Percentiles rank a stretch among this genome's conserved stretches.
phyloP scores from a whole-genome alignment of 2,888 invertebrate species.

The Drosophila anomalata region DNA sequence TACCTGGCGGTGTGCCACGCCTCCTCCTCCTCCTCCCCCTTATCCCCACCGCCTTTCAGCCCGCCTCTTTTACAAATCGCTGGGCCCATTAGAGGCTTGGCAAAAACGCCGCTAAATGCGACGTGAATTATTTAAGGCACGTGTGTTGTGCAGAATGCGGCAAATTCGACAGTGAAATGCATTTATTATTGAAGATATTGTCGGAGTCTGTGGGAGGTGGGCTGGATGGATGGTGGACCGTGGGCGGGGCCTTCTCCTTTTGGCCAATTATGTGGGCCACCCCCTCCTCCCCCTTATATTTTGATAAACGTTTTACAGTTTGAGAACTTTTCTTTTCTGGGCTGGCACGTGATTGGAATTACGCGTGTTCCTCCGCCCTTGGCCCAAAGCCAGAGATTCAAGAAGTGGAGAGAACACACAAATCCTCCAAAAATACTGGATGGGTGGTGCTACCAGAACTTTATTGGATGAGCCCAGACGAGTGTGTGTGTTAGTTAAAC shows the following conservation, averaged over 20 bases:
- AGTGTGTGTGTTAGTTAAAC: constrained; percentile 15
- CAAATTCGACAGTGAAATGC: constrained; percentile 80
- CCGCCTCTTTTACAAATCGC: constrained; percentile 55
- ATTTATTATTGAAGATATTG: constrained; percentile 77
- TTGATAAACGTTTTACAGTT: constrained; percentile 78
- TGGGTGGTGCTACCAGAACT: constrained; percentile 37
- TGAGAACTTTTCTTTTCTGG: constrained; percentile 65
- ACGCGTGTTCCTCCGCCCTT: constrained; percentile 58
- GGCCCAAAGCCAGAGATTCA: constrained; percentile 44
- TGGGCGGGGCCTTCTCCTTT: constrained; percentile 42
- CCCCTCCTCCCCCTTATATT: constrained; percentile 24
- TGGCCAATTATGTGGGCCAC: constrained; percentile 68
- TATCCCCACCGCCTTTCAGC: neutral
- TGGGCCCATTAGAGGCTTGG: constrained; percentile 68
- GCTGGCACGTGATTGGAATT: constrained; percentile 77
- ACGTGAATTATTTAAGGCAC: constrained; percentile 79
- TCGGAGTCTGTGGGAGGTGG: constrained; percentile 41
- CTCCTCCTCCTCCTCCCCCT: neutral
- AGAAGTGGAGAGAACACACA: constrained; percentile 6
- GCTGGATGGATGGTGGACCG: constrained; percentile 19
- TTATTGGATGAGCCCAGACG: constrained; percentile 11
- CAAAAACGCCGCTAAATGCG: constrained; percentile 75
- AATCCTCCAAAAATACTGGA: constrained; percentile 38
- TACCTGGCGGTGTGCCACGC: constrained; percentile 72
- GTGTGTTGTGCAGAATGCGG: constrained; percentile 79